Evolutionary conservation across 2,888 invertebrate species (phyloP).

Genomic region (Cenopis cana): DNA sequence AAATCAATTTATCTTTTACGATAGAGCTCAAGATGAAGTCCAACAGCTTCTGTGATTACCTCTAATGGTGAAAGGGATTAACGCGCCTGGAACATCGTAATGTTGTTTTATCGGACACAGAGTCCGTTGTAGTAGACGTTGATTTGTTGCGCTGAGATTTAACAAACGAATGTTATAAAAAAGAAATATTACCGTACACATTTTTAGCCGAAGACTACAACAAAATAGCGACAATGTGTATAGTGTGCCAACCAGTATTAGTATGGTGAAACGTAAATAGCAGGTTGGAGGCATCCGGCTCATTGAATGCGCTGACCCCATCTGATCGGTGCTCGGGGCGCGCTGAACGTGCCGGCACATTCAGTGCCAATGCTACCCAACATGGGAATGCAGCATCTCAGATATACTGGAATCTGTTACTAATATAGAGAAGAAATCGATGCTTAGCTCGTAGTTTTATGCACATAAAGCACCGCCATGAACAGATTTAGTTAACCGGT

Average conservation of each 20-base stretch:
- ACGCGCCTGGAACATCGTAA: constrained; percentile 6
- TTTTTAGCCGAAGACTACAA: constrained; percentile 3
- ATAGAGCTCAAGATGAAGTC: constrained; percentile 56
- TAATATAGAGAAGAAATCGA: constrained; percentile 29
- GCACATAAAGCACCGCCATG: background rate
- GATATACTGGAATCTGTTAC: constrained; percentile 38
- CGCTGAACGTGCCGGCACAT: constrained; percentile 66
- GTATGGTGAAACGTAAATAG: constrained; percentile 83
- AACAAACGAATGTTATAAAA: too few species aligned
- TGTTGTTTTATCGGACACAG: background rate
- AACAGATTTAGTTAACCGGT: constrained; percentile 11
- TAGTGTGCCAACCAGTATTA: constrained; percentile 80
- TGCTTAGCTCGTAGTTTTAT: constrained; percentile 7
- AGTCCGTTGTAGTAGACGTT: background rate
- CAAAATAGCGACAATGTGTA: constrained; percentile 62
- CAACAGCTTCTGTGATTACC: constrained; percentile 60
- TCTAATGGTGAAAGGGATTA: constrained; percentile 49
- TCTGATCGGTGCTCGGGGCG: constrained; percentile 77
- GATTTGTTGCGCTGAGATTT: background rate
- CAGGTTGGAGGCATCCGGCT: constrained; percentile 83
- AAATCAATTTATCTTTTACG: constrained; percentile 63
- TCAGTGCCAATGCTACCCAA: constrained; percentile 60
- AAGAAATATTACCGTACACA: background rate
- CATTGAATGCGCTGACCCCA: constrained; percentile 84
- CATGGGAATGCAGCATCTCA: constrained; percentile 54